phyloP scores from a whole-genome alignment of 2,113 vertebrate genomes.

The Stegostoma tigrinum region DNA sequence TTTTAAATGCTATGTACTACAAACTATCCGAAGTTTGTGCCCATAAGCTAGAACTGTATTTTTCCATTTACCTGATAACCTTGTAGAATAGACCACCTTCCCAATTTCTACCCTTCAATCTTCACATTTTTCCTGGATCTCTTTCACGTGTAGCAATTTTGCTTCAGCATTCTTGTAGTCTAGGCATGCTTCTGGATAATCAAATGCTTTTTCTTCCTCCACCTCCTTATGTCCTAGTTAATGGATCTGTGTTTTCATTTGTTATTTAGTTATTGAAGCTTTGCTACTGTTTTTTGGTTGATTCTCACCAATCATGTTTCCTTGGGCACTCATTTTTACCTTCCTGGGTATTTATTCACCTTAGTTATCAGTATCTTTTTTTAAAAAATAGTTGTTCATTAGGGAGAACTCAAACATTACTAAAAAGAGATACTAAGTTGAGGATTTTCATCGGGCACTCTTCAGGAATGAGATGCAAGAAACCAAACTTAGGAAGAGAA shows the following conservation, averaged over 20 bases:
- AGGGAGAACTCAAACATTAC: too few species aligned
- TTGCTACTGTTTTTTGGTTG: not conserved
- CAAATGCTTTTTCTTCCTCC: not conserved
- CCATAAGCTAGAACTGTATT: not conserved
- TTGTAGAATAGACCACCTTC: not conserved
- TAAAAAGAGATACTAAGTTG: too few species aligned
- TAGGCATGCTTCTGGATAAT: not conserved
- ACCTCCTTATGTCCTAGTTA: not conserved
- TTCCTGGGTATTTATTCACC: not conserved
- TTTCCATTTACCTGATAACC: not conserved
- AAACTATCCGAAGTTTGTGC: not conserved
- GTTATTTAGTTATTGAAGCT: too few species aligned
- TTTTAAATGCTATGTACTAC: not conserved
- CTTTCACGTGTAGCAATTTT: not conserved
- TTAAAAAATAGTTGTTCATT: not conserved
- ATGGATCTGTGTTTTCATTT: not conserved
- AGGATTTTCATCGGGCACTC: too few species aligned
- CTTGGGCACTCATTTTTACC: not conserved
- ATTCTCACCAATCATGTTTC: not conserved
- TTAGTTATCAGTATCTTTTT: too few species aligned
- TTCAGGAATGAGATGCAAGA: too few species aligned
- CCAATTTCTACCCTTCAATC: not conserved
- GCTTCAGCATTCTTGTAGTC: not conserved
- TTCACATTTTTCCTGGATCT: not conserved
- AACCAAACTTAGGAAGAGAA: too few species aligned